Percentiles rank a stretch among this genome's conserved stretches.
phyloP scores from a whole-genome alignment of 2,113 vertebrate genomes.

The Argyrosomus japonicus region DNA sequence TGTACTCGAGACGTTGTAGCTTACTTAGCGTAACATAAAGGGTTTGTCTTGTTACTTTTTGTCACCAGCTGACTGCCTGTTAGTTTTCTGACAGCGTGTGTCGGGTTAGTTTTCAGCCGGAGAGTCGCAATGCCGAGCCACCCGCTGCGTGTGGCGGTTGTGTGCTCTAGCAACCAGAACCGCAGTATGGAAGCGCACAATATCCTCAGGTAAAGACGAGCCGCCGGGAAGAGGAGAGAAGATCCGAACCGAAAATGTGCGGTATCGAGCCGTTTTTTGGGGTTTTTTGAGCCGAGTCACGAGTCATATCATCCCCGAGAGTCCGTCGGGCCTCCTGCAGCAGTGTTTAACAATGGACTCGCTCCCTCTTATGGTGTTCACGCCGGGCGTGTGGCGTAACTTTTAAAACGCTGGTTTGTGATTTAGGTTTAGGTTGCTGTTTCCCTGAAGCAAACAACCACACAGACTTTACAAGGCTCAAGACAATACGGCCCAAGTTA shows the following conservation, averaged over 20 bases:
- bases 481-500: neutral
- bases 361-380: neutral
- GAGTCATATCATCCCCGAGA: neutral
- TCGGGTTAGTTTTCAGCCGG: conserved; percentile 62
- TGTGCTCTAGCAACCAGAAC: conserved; percentile 99
- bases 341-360: conserved; percentile 72
- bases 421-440: neutral
- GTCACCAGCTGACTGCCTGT: neutral
- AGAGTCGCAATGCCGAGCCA: conserved; percentile 88
- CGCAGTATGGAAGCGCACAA: conserved; percentile 99
- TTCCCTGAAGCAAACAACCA: neutral
- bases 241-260: conserved; percentile 19
- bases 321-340: conserved; percentile 56
- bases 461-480: neutral
- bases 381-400: neutral
- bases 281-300: conserved; percentile 12
- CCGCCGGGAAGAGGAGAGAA: conserved; percentile 42
- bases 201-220: conserved; percentile 95
- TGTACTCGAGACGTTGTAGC: neutral
- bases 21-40: neutral
- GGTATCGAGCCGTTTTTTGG: neutral
- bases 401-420: neutral
- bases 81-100: conserved; percentile 23
- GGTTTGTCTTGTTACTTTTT: conserved; percentile 14
- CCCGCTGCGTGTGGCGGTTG: conserved; percentile 94